These are phyloP conservation scores for Bambusicola thoracicus DNA, from an alignment of 2,113 vertebrate species.

Conservation along the genomic window DNA sequence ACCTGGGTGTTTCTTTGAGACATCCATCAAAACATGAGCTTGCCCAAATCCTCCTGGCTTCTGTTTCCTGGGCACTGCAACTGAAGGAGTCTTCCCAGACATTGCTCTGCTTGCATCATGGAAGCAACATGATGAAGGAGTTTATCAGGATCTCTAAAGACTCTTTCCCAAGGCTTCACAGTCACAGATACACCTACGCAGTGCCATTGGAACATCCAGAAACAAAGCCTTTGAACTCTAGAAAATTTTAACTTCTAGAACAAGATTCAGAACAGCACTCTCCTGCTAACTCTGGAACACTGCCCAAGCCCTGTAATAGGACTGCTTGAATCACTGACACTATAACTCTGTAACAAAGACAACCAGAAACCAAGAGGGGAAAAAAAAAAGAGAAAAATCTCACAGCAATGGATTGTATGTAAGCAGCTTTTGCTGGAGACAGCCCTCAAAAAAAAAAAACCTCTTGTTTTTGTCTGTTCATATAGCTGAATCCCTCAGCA, in stretches of 20 bases:
- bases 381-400: not conserved
- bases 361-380: not conserved
- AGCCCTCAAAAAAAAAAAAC: not conserved
- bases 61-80: not conserved
- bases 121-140: not conserved
- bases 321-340: not conserved
- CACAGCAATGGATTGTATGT: accelerated
- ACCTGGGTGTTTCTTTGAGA: not conserved
- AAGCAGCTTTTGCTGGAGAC: not conserved
- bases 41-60: not conserved
- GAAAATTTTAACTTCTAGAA: not conserved
- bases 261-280: not conserved
- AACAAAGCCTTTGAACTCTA: not conserved
- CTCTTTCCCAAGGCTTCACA: not conserved
- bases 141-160: not conserved
- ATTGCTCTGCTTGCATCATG: accelerated
- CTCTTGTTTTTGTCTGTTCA: not conserved
- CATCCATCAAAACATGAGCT: not conserved
- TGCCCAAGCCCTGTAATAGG: not conserved
- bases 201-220: not conserved
- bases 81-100: not conserved
- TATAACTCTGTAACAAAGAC: not conserved
- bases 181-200: not conserved
- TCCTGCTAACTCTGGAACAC: not conserved
- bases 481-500: accelerated